phyloP scores from a whole-genome alignment of 2,113 vertebrate genomes.

The Mustela nigripes region DNA sequence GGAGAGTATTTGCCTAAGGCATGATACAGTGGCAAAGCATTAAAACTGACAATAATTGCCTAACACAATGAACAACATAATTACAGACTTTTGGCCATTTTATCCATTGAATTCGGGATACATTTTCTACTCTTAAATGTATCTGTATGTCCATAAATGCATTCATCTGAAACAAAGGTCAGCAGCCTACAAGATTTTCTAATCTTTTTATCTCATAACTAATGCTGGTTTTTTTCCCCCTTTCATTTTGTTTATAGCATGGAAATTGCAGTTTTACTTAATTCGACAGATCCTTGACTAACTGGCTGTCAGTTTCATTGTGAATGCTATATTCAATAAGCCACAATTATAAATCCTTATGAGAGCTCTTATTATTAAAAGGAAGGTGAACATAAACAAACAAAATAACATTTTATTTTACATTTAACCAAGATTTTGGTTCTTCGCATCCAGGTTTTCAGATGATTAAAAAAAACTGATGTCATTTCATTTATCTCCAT shows the following conservation, averaged over 20 bases:
- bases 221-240: background rate
- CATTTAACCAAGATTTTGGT: background rate
- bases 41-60: constrained; percentile 83
- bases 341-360: constrained; percentile 63
- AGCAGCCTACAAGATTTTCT: constrained; percentile 15
- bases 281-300: constrained; percentile 63
- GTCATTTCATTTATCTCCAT: background rate
- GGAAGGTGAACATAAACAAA: constrained; percentile 26
- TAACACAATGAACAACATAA: constrained; percentile 80
- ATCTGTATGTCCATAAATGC: constrained; percentile 17
- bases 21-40: constrained; percentile 68
- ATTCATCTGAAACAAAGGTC: constrained; percentile 68
- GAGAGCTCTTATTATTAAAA: constrained; percentile 15
- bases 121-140: constrained; percentile 40
- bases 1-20: constrained; percentile 83
- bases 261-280: constrained; percentile 68
- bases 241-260: constrained; percentile 62
- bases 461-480: constrained; percentile 4
- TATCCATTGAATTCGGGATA: constrained; percentile 73
- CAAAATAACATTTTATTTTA: constrained; percentile 32
- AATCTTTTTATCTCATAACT: constrained; percentile 50
- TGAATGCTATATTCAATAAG: constrained; percentile 56
- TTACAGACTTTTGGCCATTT: constrained; percentile 78
- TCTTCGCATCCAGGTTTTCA: background rate
- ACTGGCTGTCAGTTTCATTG: constrained; percentile 50